phyloP scores from a whole-genome alignment of 2,797 vertebrate genomes.

The Nothura maculosa region DNA sequence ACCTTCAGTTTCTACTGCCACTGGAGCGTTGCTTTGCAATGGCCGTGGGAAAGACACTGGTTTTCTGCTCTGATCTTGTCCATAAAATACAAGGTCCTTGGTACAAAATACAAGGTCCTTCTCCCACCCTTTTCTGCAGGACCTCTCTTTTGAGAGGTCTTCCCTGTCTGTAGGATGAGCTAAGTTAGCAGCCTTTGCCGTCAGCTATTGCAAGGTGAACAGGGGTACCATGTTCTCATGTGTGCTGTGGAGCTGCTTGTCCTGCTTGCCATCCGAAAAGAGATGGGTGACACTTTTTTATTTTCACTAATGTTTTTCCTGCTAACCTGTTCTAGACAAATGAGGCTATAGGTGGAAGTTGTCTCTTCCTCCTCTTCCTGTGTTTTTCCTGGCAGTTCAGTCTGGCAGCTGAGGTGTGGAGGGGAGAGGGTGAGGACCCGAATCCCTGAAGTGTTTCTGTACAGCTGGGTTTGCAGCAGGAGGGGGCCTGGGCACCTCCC shows the following conservation, averaged over 20 bases:
- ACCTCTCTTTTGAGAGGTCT: not conserved
- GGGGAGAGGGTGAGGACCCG: not conserved
- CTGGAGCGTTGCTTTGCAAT: not conserved
- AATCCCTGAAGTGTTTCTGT: not conserved
- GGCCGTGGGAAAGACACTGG: not conserved
- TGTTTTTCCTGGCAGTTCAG: not conserved
- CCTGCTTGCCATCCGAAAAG: not conserved
- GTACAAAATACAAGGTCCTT: not conserved
- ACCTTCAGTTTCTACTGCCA: not conserved
- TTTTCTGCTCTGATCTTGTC: not conserved
- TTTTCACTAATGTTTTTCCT: not conserved
- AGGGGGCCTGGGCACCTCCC: not conserved
- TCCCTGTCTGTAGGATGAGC: not conserved
- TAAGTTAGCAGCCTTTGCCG: not conserved
- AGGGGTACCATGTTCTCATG: not conserved
- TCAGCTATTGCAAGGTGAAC: not conserved
- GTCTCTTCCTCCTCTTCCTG: not conserved
- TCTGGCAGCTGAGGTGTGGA: not conserved
- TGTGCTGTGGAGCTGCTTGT: not conserved
- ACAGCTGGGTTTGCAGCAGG: not conserved
- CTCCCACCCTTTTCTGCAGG: not conserved
- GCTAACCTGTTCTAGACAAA: not conserved
- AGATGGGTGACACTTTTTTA: not conserved
- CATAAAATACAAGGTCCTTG: not conserved
- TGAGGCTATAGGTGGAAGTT: not conserved